A percentile compares a stretch with the other conserved stretches of the same genome.
Conservation (phyloP, 1,140 invertebrate genomes). For the Papilio helenus region DNA sequence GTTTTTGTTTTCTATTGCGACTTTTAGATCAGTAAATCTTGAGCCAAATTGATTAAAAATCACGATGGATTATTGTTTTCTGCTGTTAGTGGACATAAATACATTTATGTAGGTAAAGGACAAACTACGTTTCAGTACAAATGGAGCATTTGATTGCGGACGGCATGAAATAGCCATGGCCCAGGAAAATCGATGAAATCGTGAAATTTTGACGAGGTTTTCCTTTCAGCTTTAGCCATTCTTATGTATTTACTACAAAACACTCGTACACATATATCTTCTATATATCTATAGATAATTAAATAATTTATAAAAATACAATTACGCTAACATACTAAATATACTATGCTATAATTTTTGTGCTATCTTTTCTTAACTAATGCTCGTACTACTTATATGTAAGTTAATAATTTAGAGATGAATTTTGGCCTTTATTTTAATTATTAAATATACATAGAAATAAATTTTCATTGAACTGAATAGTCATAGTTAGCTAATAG, state of each 20-base stretch:
- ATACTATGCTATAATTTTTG: background rate
- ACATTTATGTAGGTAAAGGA: background rate
- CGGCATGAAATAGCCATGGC: slow-evolving; percentile 30
- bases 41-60: background rate
- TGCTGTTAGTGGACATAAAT: background rate
- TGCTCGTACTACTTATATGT: background rate
- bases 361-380: background rate
- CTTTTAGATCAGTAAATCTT: too few relatives aligned
- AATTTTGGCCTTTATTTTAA: slow-evolving; percentile 9
- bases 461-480: background rate
- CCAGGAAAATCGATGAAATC: slow-evolving; percentile 26
- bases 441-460: background rate
- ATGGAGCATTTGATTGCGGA: slow-evolving; percentile 24
- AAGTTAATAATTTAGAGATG: background rate
- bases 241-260: background rate
- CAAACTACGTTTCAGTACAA: slow-evolving; percentile 9
- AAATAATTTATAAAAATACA: background rate
- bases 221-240: background rate
- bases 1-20: too few relatives aligned
- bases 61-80: background rate
- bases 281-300: background rate
- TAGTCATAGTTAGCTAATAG: background rate
- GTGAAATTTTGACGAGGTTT: slow-evolving; percentile 28
- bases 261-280: background rate
- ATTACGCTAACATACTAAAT: background rate